phyloP scores from a whole-genome alignment of 2,113 vertebrate genomes.

The Chaetorhynchus papuensis region DNA sequence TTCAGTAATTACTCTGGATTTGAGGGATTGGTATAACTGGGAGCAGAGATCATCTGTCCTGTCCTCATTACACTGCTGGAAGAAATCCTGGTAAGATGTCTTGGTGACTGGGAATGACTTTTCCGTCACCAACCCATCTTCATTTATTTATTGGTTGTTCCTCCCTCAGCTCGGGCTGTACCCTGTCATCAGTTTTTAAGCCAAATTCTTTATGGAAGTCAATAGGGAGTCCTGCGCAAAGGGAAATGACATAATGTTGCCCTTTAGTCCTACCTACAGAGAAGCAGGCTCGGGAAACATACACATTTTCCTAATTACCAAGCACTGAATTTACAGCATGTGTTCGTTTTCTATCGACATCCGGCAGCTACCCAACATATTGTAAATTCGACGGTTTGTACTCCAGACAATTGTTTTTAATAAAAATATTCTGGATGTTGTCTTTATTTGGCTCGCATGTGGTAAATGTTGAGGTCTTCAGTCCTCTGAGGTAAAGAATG shows the following conservation, averaged over 20 bases:
- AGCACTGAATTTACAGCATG: conserved; percentile 25
- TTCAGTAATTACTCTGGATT: neutral
- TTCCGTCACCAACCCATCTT: neutral
- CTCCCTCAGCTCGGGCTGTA: neutral
- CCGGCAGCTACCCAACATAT: conserved; percentile 15
- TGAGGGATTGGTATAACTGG: neutral
- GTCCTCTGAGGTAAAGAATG: conserved; percentile 1
- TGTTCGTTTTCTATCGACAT: conserved; percentile 28
- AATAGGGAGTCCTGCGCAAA: conserved; percentile 50
- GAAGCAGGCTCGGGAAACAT: conserved; percentile 19
- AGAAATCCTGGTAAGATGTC: neutral
- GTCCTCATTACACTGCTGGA: neutral
- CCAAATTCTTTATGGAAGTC: conserved; percentile 39
- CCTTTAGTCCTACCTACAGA: conserved; percentile 48
- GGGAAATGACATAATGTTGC: conserved; percentile 59
- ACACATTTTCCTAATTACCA: conserved; percentile 47
- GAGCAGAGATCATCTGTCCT: neutral
- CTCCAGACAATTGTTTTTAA: conserved; percentile 25
- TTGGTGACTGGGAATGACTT: conserved; percentile 2
- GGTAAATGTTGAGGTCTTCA: neutral
- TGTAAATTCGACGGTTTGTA: neutral
- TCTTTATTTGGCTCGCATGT: neutral
- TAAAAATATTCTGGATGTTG: conserved; percentile 15
- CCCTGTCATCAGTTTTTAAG: conserved; percentile 33
- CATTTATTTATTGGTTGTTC: conserved; percentile 49